Percentiles rank a stretch among this genome's conserved stretches.
Conservation (phyloP, 2,797 vertebrate species). For the Threskiornis aethiopicus region DNA sequence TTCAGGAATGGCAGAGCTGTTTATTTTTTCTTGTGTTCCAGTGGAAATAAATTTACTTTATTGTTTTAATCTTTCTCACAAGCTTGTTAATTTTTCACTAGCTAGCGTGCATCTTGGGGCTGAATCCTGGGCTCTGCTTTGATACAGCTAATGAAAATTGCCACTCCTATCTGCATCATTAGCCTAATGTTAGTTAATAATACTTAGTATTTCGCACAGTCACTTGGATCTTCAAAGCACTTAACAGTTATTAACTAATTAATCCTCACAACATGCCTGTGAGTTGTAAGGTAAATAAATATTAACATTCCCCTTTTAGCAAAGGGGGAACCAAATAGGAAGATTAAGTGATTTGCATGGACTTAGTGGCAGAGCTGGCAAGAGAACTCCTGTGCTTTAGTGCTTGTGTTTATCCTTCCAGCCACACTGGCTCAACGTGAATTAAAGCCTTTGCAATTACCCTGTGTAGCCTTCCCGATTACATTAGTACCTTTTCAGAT, state of each 20-base stretch:
- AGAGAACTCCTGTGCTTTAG: background rate
- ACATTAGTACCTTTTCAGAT: background rate
- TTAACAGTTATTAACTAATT: conserved; percentile 66
- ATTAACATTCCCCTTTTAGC: conserved; percentile 42
- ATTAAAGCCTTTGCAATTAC: background rate
- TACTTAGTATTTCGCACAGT: conserved; percentile 23
- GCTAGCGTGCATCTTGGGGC: background rate
- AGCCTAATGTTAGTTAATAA: conserved; percentile 40
- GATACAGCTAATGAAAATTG: conserved; percentile 8
- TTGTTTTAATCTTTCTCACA: background rate
- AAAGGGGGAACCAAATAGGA: conserved; percentile 1
- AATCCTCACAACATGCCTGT: conserved; percentile 42
- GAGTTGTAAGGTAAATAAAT: conserved; percentile 41
- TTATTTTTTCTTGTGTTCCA: background rate
- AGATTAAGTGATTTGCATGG: conserved; percentile 45
- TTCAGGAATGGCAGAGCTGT: background rate
- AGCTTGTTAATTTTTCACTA: conserved; percentile 21
- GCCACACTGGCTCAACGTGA: background rate
- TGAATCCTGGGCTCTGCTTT: conserved; percentile 12
- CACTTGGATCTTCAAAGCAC: conserved; percentile 28
- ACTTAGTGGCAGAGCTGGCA: conserved; percentile 22
- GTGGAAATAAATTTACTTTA: background rate
- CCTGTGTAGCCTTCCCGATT: background rate
- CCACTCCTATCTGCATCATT: conserved; percentile 10
- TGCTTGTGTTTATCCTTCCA: background rate